Evolutionary conservation across 2,113 vertebrate species (phyloP).

Genomic region (Zosterops borbonicus): DNA sequence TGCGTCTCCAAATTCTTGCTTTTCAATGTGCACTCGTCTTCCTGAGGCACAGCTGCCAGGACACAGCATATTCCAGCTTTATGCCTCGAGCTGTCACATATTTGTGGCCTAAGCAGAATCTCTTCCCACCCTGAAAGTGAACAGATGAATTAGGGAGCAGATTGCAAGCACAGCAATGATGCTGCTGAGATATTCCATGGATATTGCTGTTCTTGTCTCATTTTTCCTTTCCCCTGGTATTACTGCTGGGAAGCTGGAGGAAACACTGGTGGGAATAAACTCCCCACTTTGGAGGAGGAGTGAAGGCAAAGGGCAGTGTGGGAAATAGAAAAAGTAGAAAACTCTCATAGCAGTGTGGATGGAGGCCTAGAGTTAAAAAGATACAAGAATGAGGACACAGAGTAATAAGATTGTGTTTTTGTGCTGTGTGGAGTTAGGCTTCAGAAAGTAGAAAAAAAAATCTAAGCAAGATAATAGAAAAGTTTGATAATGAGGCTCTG

Average conservation of each 20-base stretch:
- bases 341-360: neutral
- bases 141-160: neutral
- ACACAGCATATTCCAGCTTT: neutral
- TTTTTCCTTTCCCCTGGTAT: neutral
- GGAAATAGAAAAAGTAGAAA: neutral
- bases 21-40: neutral
- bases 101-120: neutral
- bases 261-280: neutral
- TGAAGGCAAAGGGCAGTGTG: neutral
- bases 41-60: neutral
- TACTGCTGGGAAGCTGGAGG: neutral
- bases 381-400: neutral
- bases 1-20: neutral
- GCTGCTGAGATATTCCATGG: neutral
- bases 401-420: neutral
- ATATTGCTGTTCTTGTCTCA: neutral
- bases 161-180: neutral
- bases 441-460: neutral
- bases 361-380: neutral
- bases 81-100: neutral
- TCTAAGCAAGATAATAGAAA: neutral
- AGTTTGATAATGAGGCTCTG: neutral
- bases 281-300: neutral
- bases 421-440: neutral
- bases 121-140: neutral